A percentile compares a stretch with the other conserved stretches of the same genome.
Evolutionary conservation across 2,113 vertebrate species (phyloP).

Genomic region (Hippotragus niger): DNA sequence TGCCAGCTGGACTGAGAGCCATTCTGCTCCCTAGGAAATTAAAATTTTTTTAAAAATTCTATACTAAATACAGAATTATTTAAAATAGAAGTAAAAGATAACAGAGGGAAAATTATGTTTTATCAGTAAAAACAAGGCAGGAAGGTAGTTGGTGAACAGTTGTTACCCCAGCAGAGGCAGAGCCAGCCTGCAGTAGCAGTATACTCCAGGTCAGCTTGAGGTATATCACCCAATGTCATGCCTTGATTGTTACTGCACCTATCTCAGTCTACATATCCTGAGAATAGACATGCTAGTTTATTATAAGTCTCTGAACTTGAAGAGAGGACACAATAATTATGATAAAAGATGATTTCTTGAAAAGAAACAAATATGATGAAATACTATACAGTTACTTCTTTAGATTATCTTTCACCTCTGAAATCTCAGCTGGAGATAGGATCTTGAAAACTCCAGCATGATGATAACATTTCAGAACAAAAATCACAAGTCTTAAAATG

Average conservation of each 20-base stretch:
- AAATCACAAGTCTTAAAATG: neutral
- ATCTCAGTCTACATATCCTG: neutral
- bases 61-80: neutral
- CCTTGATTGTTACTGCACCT: neutral
- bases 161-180: rapidly evolving
- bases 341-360: neutral
- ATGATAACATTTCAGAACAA: neutral
- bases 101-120: neutral
- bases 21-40: neutral
- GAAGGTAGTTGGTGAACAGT: neutral
- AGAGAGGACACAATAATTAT: neutral
- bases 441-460: neutral
- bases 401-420: neutral
- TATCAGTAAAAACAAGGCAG: neutral
- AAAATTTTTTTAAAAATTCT: neutral
- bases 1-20: neutral
- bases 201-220: rapidly evolving
- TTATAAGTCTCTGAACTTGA: neutral
- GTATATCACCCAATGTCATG: rapidly evolving
- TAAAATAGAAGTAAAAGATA: neutral
- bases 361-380: neutral
- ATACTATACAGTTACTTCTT: neutral
- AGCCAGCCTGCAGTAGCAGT: neutral
- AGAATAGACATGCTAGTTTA: neutral
- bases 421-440: neutral